Conservation (phyloP, 1,140 invertebrate species). For the Triops cancriformis region DNA sequence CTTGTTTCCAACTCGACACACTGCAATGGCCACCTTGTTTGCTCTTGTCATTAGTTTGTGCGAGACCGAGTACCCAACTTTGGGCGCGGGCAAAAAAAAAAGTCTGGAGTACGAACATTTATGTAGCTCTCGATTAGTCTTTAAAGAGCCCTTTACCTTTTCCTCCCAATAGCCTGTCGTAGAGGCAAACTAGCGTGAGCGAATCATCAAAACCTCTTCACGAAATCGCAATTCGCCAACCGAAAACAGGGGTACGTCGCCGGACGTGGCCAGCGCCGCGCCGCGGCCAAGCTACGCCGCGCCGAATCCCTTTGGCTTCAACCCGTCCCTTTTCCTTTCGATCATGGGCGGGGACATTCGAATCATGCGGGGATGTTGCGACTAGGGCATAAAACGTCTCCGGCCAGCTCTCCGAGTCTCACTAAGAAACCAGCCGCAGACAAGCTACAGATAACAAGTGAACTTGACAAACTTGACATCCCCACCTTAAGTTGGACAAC, state of each 20-base stretch:
- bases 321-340: neutral
- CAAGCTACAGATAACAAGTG: neutral
- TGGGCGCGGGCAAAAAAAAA: neutral
- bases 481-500: neutral
- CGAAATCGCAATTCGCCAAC: neutral
- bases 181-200: neutral
- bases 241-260: neutral
- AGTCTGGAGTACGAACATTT: neutral
- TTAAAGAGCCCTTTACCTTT: neutral
- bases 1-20: conserved; percentile 4
- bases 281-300: neutral
- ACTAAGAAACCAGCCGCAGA: neutral
- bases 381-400: conserved; percentile 2
- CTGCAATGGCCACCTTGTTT: neutral
- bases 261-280: neutral
- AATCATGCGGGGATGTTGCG: conserved; percentile 4
- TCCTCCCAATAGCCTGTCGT: neutral
- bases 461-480: neutral
- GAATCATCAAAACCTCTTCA: neutral
- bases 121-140: neutral
- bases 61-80: neutral
- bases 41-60: neutral
- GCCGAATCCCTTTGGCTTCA: neutral
- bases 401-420: neutral
- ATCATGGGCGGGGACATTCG: conserved; percentile 1